Evolutionary conservation across 37 sponge, comb jelly and placozoan species (phyloP).

Genomic region (Lycopodina hypogea): DNA sequence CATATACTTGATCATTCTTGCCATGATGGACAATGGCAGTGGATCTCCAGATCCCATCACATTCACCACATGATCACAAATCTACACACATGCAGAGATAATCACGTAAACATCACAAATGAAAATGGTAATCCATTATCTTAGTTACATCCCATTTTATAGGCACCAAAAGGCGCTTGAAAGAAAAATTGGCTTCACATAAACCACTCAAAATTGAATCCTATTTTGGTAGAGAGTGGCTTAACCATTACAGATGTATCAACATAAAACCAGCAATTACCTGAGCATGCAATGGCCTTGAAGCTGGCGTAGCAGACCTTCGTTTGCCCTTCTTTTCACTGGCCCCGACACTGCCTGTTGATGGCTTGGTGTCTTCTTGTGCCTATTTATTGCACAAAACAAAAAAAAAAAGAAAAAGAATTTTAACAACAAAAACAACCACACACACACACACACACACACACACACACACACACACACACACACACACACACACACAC

Average conservation of each 20-base stretch:
- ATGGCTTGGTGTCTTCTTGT: neutral
- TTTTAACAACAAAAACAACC: too few species aligned
- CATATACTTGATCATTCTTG: constrained; percentile 62
- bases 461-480: too few species aligned
- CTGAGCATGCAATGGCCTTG: constrained; percentile 23
- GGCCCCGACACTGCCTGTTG: neutral
- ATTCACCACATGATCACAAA: constrained; percentile 61
- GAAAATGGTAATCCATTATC: too few species aligned
- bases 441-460: too few species aligned
- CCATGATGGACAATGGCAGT: constrained; percentile 40
- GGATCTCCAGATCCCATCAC: constrained; percentile 24
- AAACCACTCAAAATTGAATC: too few species aligned
- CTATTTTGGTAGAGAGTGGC: too few species aligned
- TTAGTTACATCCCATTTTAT: too few species aligned
- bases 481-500: too few species aligned
- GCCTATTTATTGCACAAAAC: too few species aligned
- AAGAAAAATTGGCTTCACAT: neutral
- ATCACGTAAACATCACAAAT: neutral
- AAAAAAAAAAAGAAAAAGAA: too few species aligned
- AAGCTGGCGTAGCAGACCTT: neutral
- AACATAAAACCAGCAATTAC: too few species aligned
- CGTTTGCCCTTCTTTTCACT: constrained; percentile 44
- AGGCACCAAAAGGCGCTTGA: neutral
- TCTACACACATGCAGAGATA: constrained; percentile 21
- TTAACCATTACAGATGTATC: too few species aligned